phyloP scores from a whole-genome alignment of 2,113 vertebrate genomes.

The Stictonetta naevosa region DNA sequence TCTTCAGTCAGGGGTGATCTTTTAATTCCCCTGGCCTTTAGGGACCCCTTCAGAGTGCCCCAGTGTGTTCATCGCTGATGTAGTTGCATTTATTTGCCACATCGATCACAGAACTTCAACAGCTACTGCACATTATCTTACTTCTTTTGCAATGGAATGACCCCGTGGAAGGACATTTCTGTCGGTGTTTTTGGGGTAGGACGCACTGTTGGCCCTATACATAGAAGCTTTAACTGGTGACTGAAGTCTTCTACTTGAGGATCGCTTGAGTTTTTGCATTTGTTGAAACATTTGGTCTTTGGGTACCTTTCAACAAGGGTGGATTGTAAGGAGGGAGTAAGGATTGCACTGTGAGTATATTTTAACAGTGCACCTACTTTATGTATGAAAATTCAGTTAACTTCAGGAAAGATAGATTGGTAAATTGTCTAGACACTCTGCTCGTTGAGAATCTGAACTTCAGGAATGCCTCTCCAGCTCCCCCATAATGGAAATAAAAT shows the following conservation, averaged over 20 bases:
- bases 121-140: neutral
- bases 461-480: neutral
- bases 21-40: neutral
- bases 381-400: conserved; percentile 1
- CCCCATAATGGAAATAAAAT: conserved; percentile 36
- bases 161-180: neutral
- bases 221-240: neutral
- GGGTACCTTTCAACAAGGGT: conserved; percentile 3
- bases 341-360: neutral
- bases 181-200: neutral
- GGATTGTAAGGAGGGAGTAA: neutral
- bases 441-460: neutral
- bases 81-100: neutral
- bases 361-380: neutral
- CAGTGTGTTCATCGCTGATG: neutral
- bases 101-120: neutral
- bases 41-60: neutral
- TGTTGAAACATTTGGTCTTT: neutral
- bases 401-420: conserved; percentile 14
- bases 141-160: neutral
- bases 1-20: neutral
- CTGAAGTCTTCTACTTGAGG: neutral
- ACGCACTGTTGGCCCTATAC: neutral
- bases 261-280: neutral
- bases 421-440: conserved; percentile 9